Percentiles rank a stretch among this genome's conserved stretches.
These are phyloP conservation scores for Psix sp. DNA, from an alignment of 1,140 invertebrate species.

Conservation along the genomic window DNA sequence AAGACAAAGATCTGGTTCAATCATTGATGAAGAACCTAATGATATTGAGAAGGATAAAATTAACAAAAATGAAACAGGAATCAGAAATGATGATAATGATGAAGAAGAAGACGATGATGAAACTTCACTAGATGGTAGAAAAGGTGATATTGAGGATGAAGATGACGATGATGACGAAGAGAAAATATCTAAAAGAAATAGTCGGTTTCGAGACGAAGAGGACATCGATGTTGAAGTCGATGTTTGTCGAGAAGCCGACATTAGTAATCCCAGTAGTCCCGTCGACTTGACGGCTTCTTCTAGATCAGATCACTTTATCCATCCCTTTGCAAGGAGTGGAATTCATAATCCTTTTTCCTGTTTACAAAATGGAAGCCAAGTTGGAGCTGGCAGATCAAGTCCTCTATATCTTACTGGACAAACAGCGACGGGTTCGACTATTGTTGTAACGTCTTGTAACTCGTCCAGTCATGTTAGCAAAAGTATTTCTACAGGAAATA, in stretches of 20 bases:
- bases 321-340: conserved; percentile 63
- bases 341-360: conserved; percentile 67
- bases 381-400: conserved; percentile 41
- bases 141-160: conserved; percentile 65
- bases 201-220: conserved; percentile 66
- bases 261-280: conserved; percentile 73
- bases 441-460: conserved; percentile 64
- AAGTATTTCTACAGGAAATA: conserved; percentile 60
- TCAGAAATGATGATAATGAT: conserved; percentile 49
- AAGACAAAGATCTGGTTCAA: conserved; percentile 44
- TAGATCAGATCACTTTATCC: conserved; percentile 64
- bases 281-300: conserved; percentile 74
- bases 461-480: conserved; percentile 50
- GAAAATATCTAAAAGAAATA: conserved; percentile 59
- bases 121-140: conserved; percentile 47
- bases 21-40: conserved; percentile 56
- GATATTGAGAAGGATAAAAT: conserved; percentile 41
- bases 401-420: conserved; percentile 47
- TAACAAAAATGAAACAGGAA: conserved; percentile 20
- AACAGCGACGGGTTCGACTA: conserved; percentile 62
- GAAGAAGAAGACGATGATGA: conserved; percentile 63
- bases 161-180: conserved; percentile 66
- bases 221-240: conserved; percentile 71
- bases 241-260: conserved; percentile 66
- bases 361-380: conserved; percentile 62